phyloP scores from a whole-genome alignment of 2,797 vertebrate species.

The Trematomus bernacchii region DNA sequence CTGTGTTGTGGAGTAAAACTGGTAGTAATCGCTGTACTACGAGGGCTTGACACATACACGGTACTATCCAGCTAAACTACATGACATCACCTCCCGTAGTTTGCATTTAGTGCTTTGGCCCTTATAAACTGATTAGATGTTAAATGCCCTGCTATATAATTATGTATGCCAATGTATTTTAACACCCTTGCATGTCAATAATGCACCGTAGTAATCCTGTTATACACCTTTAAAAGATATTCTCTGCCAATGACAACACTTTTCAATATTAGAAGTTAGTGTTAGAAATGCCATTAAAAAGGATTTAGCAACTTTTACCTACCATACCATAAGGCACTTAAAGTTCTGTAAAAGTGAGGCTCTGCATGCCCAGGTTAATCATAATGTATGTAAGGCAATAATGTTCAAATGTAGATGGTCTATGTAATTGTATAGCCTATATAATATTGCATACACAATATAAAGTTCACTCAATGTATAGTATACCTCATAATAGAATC shows the following conservation, averaged over 20 bases:
- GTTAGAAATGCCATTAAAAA: neutral
- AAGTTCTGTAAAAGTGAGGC: neutral
- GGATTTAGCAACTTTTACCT: neutral
- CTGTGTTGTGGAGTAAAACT: constrained; percentile 78
- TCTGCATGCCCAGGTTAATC: neutral
- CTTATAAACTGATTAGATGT: constrained; percentile 56
- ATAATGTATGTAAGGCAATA: neutral
- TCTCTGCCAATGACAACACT: constrained; percentile 3
- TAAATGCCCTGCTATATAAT: constrained; percentile 42
- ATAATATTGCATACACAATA: neutral
- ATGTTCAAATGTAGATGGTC: neutral
- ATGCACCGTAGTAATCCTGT: constrained; percentile 38
- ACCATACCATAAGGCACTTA: too few relatives aligned
- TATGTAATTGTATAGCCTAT: neutral
- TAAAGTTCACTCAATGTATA: neutral
- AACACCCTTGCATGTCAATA: constrained; percentile 9
- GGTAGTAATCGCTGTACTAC: constrained; percentile 85
- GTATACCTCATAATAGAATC: neutral
- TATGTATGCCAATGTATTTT: constrained; percentile 26
- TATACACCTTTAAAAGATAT: constrained; percentile 11
- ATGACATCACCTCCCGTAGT: constrained; percentile 63
- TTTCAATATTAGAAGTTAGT: neutral
- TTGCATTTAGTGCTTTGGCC: constrained; percentile 55
- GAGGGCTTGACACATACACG: constrained; percentile 77
- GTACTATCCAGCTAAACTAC: constrained; percentile 72